Conservation (phyloP, 1,140 invertebrate species). For the Brachionus manjavacas region DNA sequence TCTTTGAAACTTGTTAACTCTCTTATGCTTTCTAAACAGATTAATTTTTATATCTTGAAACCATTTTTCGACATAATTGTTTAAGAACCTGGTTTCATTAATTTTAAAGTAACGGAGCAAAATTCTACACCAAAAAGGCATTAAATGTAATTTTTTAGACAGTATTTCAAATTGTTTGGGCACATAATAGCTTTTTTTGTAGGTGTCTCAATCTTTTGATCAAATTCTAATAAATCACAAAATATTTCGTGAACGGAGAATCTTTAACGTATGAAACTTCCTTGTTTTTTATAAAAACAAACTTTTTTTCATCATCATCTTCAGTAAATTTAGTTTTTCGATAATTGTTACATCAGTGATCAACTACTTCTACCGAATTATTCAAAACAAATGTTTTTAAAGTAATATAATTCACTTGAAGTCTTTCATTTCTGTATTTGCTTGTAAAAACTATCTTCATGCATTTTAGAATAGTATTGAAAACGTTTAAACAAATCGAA, state of each 20-base stretch:
- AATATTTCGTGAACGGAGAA: not conserved
- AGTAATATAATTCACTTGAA: not conserved
- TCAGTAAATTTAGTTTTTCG: not conserved
- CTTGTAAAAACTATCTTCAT: not conserved
- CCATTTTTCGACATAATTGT: slow-evolving; percentile 3
- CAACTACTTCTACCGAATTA: not conserved
- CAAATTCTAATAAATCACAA: not conserved
- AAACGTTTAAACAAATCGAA: not conserved
- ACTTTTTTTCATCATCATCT: not conserved
- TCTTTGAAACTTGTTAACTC: not conserved
- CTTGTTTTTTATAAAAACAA: not conserved
- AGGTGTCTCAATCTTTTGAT: not conserved
- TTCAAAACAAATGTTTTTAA: not conserved
- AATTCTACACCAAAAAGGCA: not conserved
- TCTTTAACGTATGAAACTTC: not conserved
- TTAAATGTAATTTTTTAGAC: not conserved
- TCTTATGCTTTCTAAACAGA: not conserved
- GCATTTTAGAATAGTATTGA: not conserved
- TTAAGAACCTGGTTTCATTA: not conserved
- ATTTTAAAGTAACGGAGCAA: not conserved
- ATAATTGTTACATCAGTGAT: not conserved
- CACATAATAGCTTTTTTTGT: not conserved
- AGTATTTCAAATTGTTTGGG: not conserved
- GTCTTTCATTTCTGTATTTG: not conserved
- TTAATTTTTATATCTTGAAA: not conserved